A percentile compares a stretch with the other conserved stretches of the same genome.
Conservation (phyloP, 2,113 vertebrate species). For the Nyctibius bracteatus region DNA sequence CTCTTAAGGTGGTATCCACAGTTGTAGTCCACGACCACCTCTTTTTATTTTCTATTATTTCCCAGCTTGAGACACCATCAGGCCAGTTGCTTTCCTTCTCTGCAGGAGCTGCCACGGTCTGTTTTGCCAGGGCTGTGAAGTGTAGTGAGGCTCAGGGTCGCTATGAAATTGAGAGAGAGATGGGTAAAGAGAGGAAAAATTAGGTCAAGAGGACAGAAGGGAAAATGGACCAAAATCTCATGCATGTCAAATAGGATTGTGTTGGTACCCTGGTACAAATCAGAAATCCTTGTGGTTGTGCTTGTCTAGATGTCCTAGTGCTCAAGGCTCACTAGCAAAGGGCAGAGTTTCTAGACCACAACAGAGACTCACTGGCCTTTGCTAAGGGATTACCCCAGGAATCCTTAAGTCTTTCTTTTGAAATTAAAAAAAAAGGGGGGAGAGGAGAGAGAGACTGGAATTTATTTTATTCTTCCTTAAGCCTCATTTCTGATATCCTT, state of each 20-base stretch:
- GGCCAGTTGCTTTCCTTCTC: slow-evolving; percentile 10
- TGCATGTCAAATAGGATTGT: not conserved
- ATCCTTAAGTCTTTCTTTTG: not conserved
- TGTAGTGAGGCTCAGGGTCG: not conserved
- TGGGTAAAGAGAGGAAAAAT: not conserved
- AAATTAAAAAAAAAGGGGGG: not conserved
- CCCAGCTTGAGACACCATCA: slow-evolving; percentile 3
- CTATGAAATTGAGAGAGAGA: slow-evolving; percentile 5
- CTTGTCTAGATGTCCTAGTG: not conserved
- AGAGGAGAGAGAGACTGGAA: not conserved
- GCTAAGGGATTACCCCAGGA: not conserved
- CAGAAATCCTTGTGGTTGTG: not conserved
- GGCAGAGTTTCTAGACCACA: not conserved
- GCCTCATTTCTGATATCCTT: not conserved
- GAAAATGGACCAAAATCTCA: not conserved
- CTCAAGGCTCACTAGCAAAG: not conserved
- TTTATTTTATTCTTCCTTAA: not conserved
- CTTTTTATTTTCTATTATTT: slow-evolving; percentile 13
- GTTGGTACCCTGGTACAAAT: not conserved
- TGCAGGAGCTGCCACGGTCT: slow-evolving; percentile 6
- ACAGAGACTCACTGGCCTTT: not conserved
- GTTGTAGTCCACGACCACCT: not conserved
- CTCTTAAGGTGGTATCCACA: not conserved
- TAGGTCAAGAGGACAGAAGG: not conserved
- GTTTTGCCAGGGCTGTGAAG: slow-evolving; percentile 4